Evolutionary conservation across 2,888 invertebrate genomes (phyloP).

Genomic region (Bembecia ichneumoniformis): DNA sequence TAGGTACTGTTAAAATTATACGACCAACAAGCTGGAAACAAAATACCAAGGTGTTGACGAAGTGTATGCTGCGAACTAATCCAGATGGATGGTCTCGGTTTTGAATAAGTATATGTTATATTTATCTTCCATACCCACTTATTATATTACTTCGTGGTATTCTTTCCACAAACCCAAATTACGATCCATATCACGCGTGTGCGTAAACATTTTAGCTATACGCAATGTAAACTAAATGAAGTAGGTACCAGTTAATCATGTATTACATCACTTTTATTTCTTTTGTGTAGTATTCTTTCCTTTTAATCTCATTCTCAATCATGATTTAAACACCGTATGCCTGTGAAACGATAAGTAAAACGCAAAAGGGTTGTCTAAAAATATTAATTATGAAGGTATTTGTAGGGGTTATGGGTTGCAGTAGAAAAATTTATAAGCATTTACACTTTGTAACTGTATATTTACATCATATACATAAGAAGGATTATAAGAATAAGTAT

Average conservation of each 20-base stretch:
- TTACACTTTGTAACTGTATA: too few species aligned
- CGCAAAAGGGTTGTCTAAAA: too few species aligned
- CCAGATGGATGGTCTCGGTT: constrained; percentile 16
- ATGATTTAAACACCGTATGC: too few species aligned
- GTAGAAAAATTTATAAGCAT: too few species aligned
- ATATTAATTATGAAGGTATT: not conserved
- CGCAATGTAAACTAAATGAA: not conserved
- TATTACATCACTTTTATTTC: not conserved
- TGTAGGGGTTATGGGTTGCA: too few species aligned
- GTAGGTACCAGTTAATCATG: not conserved
- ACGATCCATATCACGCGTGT: not conserved
- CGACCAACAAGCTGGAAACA: too few species aligned
- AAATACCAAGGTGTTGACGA: constrained; percentile 1
- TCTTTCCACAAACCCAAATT: not conserved
- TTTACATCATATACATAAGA: too few species aligned
- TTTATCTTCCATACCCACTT: not conserved
- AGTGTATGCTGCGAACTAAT: constrained; percentile 22
- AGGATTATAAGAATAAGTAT: too few species aligned
- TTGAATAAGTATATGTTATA: not conserved
- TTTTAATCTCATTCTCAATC: too few species aligned
- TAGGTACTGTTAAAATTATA: too few species aligned
- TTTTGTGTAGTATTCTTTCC: not conserved
- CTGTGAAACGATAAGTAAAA: too few species aligned
- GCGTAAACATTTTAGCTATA: not conserved
- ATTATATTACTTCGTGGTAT: not conserved